Evolutionary conservation across 37 sponge, comb jelly and placozoan species (phyloP).

Genomic region (Crambe crambe): DNA sequence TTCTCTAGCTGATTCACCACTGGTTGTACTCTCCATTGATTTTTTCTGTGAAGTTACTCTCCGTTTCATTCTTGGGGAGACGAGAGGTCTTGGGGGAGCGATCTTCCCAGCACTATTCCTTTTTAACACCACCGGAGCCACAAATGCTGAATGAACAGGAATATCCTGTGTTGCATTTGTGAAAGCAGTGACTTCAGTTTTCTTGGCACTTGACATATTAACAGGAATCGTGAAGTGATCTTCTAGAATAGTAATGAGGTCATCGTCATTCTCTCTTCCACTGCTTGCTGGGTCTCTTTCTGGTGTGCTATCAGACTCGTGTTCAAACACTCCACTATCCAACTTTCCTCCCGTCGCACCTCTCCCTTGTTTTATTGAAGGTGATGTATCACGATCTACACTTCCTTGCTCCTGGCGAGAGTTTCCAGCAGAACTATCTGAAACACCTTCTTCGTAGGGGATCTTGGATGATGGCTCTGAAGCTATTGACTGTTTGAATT

Average conservation of each 20-base stretch:
- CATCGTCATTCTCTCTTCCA: background rate
- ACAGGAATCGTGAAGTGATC: background rate
- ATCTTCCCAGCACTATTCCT: background rate
- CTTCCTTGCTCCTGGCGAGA: no score
- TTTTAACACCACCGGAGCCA: background rate
- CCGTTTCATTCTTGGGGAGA: background rate
- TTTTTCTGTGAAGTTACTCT: background rate
- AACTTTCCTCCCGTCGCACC: background rate
- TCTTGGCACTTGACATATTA: background rate
- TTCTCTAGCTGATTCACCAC: background rate
- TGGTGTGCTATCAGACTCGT: slow-evolving; percentile 2
- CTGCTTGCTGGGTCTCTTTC: background rate
- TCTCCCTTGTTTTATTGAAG: no score
- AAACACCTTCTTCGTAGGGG: no score
- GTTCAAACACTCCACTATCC: slow-evolving; percentile 28
- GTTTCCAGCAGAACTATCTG: no score
- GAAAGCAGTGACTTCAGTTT: background rate
- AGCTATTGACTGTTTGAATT: no score
- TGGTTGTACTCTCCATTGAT: background rate
- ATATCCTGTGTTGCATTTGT: background rate
- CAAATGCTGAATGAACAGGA: background rate
- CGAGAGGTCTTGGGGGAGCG: slow-evolving; percentile 27
- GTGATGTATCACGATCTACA: no score
- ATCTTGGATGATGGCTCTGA: no score
- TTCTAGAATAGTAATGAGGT: background rate